phyloP scores from a whole-genome alignment of 2,888 invertebrate genomes.

The Agriopis leucophaearia region DNA sequence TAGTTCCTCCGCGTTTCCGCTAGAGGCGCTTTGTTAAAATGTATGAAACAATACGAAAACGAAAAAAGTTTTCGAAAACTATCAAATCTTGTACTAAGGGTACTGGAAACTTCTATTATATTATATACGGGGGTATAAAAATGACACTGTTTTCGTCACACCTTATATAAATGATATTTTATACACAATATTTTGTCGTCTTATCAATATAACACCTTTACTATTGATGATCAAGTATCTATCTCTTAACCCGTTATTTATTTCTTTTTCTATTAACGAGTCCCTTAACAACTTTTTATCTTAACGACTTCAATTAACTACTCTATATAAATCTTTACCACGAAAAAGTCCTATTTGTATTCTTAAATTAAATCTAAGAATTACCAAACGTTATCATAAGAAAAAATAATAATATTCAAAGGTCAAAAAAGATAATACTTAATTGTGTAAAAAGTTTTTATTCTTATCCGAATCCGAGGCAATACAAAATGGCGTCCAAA shows the following conservation, averaged over 20 bases:
- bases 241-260: slow-evolving; percentile 1
- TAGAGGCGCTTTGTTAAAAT: no score
- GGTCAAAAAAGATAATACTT: background rate
- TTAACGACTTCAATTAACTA: slow-evolving; percentile 15
- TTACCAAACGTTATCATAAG: no score
- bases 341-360: background rate
- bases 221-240: background rate
- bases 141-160: no score
- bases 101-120: no score
- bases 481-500: slow-evolving; percentile 10
- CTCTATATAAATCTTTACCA: slow-evolving; percentile 18
- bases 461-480: background rate
- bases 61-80: no score
- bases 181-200: background rate
- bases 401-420: background rate
- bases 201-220: background rate
- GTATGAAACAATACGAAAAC: no score
- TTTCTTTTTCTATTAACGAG: slow-evolving; percentile 6
- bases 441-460: background rate
- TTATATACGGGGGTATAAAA: no score
- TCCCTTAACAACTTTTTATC: slow-evolving; percentile 13
- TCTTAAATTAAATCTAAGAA: background rate
- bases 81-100: no score
- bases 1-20: no score
- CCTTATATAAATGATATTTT: no score